Evolutionary conservation across 92 coral and sea anemone species (phyloP).

Genomic region (Meandrina meandrites): DNA sequence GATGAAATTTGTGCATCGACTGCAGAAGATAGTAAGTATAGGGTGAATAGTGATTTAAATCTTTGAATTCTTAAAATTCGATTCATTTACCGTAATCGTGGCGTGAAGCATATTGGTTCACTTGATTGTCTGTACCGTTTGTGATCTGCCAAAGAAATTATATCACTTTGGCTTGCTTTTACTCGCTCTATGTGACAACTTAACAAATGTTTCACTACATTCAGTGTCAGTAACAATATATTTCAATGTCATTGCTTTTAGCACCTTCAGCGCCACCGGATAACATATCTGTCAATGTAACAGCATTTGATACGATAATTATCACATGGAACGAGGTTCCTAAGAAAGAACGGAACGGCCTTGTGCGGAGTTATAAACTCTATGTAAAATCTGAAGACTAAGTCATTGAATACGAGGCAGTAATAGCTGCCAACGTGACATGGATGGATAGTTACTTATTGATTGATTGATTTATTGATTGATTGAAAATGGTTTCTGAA

Average conservation of each 20-base stretch:
- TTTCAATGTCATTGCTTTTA: not conserved
- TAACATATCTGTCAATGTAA: not conserved
- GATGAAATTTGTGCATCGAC: not conserved
- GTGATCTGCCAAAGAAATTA: too few relatives aligned
- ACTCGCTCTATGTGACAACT: too few relatives aligned
- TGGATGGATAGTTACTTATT: not conserved
- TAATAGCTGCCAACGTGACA: not conserved
- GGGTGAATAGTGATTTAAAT: too few relatives aligned
- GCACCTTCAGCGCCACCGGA: conserved; percentile 5
- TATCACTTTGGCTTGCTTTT: too few relatives aligned
- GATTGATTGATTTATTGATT: not conserved
- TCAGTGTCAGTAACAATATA: too few relatives aligned
- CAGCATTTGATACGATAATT: conserved; percentile 1
- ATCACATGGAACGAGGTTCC: conserved; percentile 7
- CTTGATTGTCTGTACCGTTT: too few relatives aligned
- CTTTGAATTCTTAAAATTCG: too few relatives aligned
- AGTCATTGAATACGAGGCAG: not conserved
- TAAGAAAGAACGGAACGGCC: not conserved
- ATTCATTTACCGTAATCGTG: too few relatives aligned
- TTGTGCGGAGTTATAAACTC: not conserved
- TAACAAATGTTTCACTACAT: too few relatives aligned
- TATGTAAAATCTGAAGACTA: not conserved
- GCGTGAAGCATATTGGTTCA: too few relatives aligned
- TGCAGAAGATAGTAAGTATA: not conserved
- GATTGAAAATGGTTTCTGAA: not conserved